Conservation (phyloP, 2,888 invertebrate species). For the Neoitamus cyanurus region DNA sequence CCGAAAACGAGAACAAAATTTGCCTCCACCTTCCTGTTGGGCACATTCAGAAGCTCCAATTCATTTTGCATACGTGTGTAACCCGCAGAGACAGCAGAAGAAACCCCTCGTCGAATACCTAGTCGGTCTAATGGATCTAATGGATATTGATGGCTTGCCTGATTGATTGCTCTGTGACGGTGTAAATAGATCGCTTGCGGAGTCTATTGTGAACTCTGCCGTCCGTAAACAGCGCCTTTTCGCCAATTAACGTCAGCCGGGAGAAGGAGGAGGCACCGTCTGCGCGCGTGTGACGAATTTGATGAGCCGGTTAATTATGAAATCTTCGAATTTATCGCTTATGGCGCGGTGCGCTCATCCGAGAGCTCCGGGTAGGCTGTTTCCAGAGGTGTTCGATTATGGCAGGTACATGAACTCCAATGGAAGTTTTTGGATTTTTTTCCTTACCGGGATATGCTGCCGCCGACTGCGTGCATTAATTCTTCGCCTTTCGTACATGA, state of each 20-base stretch:
- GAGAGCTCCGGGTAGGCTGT: neutral
- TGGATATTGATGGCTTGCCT: neutral
- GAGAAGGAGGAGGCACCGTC: neutral
- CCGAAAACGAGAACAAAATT: neutral
- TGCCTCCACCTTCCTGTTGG: neutral
- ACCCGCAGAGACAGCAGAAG: neutral
- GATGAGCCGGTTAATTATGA: conserved; percentile 14
- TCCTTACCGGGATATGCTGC: neutral
- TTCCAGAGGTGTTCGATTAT: neutral
- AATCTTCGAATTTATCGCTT: neutral
- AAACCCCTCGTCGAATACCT: neutral
- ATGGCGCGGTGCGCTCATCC: neutral
- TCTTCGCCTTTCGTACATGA: neutral
- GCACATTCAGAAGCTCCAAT: neutral
- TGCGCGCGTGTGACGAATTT: conserved; percentile 1
- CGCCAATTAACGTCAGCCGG: neutral
- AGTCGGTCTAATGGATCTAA: neutral
- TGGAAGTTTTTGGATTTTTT: neutral
- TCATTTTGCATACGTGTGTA: neutral
- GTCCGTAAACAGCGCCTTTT: neutral
- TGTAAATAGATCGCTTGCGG: conserved; percentile 1
- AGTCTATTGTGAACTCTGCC: neutral
- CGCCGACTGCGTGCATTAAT: neutral
- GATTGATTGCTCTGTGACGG: neutral
- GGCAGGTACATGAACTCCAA: conserved; percentile 10